Evolutionary conservation across 2,797 vertebrate species (phyloP), one percentile per base, ranked within the genome.

Genomic region (Orestias chungarensis): DNA sequence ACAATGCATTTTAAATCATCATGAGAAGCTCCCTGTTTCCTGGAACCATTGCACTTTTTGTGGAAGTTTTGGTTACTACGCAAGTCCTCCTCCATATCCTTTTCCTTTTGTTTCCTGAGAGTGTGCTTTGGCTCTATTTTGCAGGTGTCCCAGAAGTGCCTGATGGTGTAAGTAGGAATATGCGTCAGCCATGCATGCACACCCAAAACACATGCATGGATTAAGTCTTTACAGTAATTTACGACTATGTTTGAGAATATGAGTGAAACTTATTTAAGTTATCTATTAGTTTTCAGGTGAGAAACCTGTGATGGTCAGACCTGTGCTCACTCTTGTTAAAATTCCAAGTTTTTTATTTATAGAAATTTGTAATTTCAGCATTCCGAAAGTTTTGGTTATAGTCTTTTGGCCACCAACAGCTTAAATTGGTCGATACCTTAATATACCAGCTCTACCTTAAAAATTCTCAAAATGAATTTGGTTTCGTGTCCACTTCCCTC

Each of bases 91-190:
- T 82, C 71, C 76, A 83, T 85, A 82, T 72, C 73, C 74, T 40
- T 35, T 68, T 83, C 40, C 61, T 70, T 73, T 80, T 67, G 50
- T 89, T 81, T 83, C 80, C 77, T 93, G 86, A 92, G 18, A 31
- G 46, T 68, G 52, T 81, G 57, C 70, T 71, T 76, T 89, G 61
- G 29, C 75, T 86, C 81, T 91, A 82, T 90, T 85, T 88, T 73
- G 70, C 90, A 94, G 93, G 87, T 89, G 88, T 69, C 61, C 83
- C 83, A 49, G 89, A 92, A 66, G 74, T 70, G 68, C 31, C 82
- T 23, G 91, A 93, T 57, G 81, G 71, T 25, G 93, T 94, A 84
- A 93, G 93, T 94, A 74, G 33, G 76, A 70, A 67, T 70, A 57
- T 64, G 72, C 61, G 68, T 66, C 64, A 64, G 57, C 15, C 66